Conservation (phyloP, 2,888 invertebrate species). For the Mactromeris polynyma region DNA sequence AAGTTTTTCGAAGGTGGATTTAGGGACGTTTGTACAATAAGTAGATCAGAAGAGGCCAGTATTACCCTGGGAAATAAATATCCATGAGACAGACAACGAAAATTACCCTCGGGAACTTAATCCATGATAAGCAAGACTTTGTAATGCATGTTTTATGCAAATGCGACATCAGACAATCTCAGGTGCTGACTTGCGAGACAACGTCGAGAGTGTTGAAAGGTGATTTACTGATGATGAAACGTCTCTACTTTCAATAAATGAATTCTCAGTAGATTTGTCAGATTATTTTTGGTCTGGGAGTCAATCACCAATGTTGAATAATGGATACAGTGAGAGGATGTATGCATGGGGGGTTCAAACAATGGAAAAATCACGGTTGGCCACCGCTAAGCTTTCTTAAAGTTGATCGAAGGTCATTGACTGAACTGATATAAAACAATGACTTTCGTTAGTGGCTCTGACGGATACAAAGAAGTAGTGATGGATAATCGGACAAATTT, state of each 20-base stretch:
- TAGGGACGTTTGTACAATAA: not conserved
- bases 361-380: too few species aligned
- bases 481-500: too few species aligned
- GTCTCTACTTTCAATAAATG: conserved; percentile 4
- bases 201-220: not conserved
- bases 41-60: not conserved
- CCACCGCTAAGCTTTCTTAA: too few species aligned
- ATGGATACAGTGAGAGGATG: too few species aligned
- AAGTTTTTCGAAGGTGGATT: not conserved
- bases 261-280: not conserved
- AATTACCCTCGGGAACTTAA: not conserved
- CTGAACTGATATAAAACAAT: too few species aligned
- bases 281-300: conserved; percentile 8
- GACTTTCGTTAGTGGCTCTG: too few species aligned
- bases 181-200: conserved; percentile 9
- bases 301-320: not conserved
- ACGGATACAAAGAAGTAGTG: too few species aligned
- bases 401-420: too few species aligned
- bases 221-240: not conserved
- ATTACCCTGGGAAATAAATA: not conserved
- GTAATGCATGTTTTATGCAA: conserved; percentile 20
- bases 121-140: not conserved
- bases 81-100: not conserved
- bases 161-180: not conserved
- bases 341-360: too few species aligned